These are phyloP conservation scores for Myiothlypis coronata DNA, from an alignment of 2,797 vertebrate genomes.

Conservation along the genomic window DNA sequence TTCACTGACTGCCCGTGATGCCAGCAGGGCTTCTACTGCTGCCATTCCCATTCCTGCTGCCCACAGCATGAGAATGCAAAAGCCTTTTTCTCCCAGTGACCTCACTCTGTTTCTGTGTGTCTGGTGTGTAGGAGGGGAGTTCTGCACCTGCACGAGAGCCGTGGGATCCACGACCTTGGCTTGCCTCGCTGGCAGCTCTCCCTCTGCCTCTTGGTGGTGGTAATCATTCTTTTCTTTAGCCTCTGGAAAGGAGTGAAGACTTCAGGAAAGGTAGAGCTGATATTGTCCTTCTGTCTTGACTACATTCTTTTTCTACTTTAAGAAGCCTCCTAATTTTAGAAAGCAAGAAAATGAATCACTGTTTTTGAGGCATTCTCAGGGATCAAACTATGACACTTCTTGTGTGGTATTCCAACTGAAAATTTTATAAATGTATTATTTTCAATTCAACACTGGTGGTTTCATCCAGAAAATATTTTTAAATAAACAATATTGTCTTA, in stretches of 20 bases:
- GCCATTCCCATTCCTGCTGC: neutral
- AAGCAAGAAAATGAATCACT: neutral
- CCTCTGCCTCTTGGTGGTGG: conserved; percentile 88
- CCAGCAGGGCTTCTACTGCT: neutral
- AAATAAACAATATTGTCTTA: neutral
- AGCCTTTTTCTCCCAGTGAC: neutral
- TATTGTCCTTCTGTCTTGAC: neutral
- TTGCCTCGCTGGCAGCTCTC: conserved; percentile 89
- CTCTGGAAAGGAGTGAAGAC: conserved; percentile 99
- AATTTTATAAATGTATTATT: neutral
- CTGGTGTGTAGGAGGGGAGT: conserved; percentile 82
- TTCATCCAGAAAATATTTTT: neutral
- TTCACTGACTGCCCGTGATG: neutral
- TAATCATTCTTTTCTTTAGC: conserved; percentile 94
- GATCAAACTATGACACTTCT: neutral
- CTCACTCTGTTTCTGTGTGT: neutral
- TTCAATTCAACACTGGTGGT: neutral
- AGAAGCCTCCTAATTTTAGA: neutral
- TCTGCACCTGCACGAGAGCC: conserved; percentile 89
- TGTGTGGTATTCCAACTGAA: neutral
- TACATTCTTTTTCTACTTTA: neutral
- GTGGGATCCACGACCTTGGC: conserved; percentile 89
- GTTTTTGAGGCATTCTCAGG: neutral
- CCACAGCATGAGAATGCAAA: neutral
- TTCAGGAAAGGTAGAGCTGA: conserved; percentile 90